Conservation (phyloP, 2,888 invertebrate species). For the Melipona bicolor region DNA sequence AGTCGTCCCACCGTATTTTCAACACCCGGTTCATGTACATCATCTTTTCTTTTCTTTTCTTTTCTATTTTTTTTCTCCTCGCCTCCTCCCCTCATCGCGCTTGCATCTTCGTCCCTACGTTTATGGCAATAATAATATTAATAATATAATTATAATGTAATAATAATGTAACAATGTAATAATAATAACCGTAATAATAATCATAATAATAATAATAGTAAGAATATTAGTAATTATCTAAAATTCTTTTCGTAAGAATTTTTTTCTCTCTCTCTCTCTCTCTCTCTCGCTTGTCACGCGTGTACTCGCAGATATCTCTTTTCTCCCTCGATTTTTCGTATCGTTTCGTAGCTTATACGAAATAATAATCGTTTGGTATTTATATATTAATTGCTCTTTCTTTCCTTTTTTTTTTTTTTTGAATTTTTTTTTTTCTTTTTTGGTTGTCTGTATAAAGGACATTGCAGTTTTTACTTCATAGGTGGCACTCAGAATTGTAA, state of each 20-base stretch:
- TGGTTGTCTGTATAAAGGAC: slow-evolving; percentile 64
- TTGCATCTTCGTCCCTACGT: slow-evolving; percentile 57
- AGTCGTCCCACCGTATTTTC: not conserved
- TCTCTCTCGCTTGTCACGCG: slow-evolving; percentile 9
- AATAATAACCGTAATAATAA: slow-evolving; percentile 59
- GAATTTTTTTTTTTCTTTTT: slow-evolving; percentile 27
- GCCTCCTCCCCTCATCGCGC: slow-evolving; percentile 40
- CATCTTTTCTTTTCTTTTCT: not conserved
- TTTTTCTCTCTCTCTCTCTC: slow-evolving; percentile 23
- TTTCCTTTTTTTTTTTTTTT: slow-evolving; percentile 3
- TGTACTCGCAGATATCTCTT: not conserved
- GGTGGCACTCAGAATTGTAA: slow-evolving; percentile 54
- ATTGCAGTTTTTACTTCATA: slow-evolving; percentile 47
- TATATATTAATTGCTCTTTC: slow-evolving; percentile 4
- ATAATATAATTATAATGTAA: slow-evolving; percentile 42
- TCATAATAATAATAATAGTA: slow-evolving; percentile 58
- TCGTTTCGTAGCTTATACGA: not conserved
- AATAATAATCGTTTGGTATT: not conserved
- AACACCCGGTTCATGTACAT: not conserved
- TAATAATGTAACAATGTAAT: slow-evolving; percentile 37
- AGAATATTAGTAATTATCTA: slow-evolving; percentile 62
- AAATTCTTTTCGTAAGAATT: slow-evolving; percentile 45
- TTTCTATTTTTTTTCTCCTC: not conserved
- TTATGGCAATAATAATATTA: slow-evolving; percentile 56
- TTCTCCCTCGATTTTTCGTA: not conserved